Base-by-base conservation (phyloP, 2,113 vertebrate species). In the Scopus umbretta region DNA sequence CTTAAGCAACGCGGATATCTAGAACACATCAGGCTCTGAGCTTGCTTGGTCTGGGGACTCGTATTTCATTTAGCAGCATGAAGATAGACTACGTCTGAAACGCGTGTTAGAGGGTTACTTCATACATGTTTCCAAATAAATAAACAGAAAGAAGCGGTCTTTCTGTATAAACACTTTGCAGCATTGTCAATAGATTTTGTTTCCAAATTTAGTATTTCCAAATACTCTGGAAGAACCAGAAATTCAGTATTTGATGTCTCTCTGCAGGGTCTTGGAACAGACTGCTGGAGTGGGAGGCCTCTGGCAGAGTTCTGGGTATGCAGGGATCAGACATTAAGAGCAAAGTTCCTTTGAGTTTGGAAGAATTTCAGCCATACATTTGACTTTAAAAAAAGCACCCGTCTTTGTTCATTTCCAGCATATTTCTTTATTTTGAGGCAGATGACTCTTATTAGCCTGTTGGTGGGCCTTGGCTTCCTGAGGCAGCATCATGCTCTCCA, bases 311-410 rank as follows among this genome's bases (percentile, higher is more conserved):
- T 88, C 32, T 76, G 45, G 7, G 38, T 70, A 80, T 50, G 73
- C 34, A 80, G 34, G 62, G 81, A 68, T 72, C 49, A 72, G 67
- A 90, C 25, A 88, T 80, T 76, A 32, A 73, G 71, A 79, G 74
- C 58, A 93, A 96, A 96, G 87, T 85, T 95, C 78, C 53, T 91
- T 50, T 45, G 85, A 86, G 17, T 82, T 75, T 88, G 58, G 81
- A 80, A 92, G 73, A 30, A 92, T 86, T 94, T 88, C 91, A 92
- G 32, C 50, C 42, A 12, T 91, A 34, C 10, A 55, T 74, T 66
- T 79, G 32, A 76, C 68, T 89, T 92, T 9, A 27, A 63, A 82
- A 71, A 62, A 59, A 32, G 16, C 18, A 87, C 74, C 84, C 80
- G 56, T 36, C 21, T 88, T 16, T 59, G 15, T 79, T 90, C 2